These are phyloP conservation scores for Cyrtodaria siliqua DNA, from an alignment of 2,888 invertebrate genomes.

Conservation along the genomic window DNA sequence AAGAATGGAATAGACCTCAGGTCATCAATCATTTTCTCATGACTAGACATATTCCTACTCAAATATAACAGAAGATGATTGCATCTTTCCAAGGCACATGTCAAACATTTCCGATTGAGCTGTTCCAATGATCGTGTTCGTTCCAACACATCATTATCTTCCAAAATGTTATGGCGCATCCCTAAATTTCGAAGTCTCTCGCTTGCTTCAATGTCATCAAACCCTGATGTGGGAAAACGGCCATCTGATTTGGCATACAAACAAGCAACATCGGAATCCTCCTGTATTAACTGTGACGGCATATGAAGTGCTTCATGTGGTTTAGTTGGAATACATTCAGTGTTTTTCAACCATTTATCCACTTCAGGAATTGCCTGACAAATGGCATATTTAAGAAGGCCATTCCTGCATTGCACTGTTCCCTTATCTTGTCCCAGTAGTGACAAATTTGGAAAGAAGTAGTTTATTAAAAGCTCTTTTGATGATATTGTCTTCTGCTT, in stretches of 20 bases:
- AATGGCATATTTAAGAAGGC: slow-evolving; percentile 19
- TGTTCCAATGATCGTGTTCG: slow-evolving; percentile 58
- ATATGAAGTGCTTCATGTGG: slow-evolving; percentile 27
- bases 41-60: background rate
- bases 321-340: slow-evolving; percentile 35
- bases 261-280: slow-evolving; percentile 49
- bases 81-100: slow-evolving; percentile 21
- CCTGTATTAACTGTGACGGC: slow-evolving; percentile 72
- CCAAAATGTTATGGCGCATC: slow-evolving; percentile 59
- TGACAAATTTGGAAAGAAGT: slow-evolving; percentile 56
- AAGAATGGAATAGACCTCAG: slow-evolving; percentile 45
- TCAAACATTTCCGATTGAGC: slow-evolving; percentile 17
- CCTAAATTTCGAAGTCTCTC: slow-evolving; percentile 58
- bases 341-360: slow-evolving; percentile 34
- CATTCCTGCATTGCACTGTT: slow-evolving; percentile 3
- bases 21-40: background rate
- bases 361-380: background rate
- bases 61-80: slow-evolving; percentile 31
- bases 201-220: slow-evolving; percentile 24
- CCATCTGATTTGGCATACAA: slow-evolving; percentile 70
- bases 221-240: slow-evolving; percentile 62
- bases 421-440: background rate
- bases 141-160: slow-evolving; percentile 54
- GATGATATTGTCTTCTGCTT: slow-evolving; percentile 24
- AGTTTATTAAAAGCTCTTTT: slow-evolving; percentile 40